Base-by-base conservation (phyloP, 92 coral and sea anemone species). In the Zoanthus solanderi region DNA sequence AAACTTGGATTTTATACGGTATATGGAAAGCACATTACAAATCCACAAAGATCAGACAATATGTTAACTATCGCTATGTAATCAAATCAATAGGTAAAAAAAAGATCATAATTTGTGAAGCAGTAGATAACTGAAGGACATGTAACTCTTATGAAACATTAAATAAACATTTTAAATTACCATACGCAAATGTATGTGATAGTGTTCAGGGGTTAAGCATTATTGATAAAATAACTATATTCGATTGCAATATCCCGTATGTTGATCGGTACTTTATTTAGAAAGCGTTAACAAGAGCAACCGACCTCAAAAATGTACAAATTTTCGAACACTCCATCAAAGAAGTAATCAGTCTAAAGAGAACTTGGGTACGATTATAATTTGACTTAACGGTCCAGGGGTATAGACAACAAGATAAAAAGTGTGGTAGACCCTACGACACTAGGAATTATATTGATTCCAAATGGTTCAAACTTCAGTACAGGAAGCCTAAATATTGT, bases 391-490 rank as follows among this genome's bases (percentile, higher is more conserved):
- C 45, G 15, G 29, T 61, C 2, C 28, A 61, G 6, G 28, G 68
- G 7, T 61, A 61, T 16, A 61, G 23, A 23, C 23, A 61, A 17
- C 75, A 71, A 31, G 75, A 71, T 71, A 71, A 32, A 9, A 71
- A 71, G 5, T 9, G 15, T 0, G 48, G n/a, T 31, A 71, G 75
- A 71, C 29, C 52, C 17, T 2, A 84, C 69, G 52, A 52, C 16
- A 71, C 23, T 23, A 44, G 74, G 9, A 82, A 75, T 10, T 83
- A 83, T 29, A 85, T 85, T 17, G 73, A 85, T 75, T 58, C 83
- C 1, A 83, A 85, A 75, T 85, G 83, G 88, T 85, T 85, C 16
- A 85, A 85, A 85, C 0, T 75, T 74, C 88, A 75, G 18, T 74
- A 85, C 17, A 75, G 71, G 29, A 58, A 17, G 16, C 60, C 74